Percentiles rank a stretch among this genome's conserved stretches.
phyloP scores from a whole-genome alignment of 2,888 invertebrate genomes.

The Laspeyria flexula region DNA sequence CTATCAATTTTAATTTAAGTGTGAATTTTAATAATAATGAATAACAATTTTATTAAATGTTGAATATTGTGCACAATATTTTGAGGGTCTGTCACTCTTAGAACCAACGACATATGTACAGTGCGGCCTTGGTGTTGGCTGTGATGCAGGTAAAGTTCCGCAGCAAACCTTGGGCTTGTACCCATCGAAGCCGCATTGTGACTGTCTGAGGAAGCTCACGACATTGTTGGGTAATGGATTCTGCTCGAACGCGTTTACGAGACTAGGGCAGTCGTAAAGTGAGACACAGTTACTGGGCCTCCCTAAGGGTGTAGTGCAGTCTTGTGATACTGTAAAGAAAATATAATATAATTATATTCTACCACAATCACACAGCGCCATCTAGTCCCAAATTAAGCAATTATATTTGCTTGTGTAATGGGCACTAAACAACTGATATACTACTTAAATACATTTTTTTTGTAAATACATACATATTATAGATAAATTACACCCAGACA shows the following conservation, averaged over 20 bases:
- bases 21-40: neutral
- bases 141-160: slow-evolving; percentile 58
- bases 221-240: slow-evolving; percentile 65
- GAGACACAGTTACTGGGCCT: slow-evolving; percentile 74
- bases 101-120: too few species aligned
- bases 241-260: slow-evolving; percentile 72
- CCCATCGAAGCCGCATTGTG: slow-evolving; percentile 84
- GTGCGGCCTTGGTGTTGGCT: slow-evolving; percentile 21
- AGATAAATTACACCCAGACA: too few species aligned
- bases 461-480: too few species aligned
- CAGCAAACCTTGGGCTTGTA: slow-evolving; percentile 84
- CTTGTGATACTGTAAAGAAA: too few species aligned
- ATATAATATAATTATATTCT: too few species aligned
- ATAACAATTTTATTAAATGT: neutral
- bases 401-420: too few species aligned
- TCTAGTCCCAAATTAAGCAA: too few species aligned
- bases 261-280: slow-evolving; percentile 74
- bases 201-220: slow-evolving; percentile 74
- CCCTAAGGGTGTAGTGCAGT: slow-evolving; percentile 43
- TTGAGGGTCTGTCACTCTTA: too few species aligned
- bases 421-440: too few species aligned
- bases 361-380: too few species aligned
- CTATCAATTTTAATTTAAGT: slow-evolving; percentile 1
- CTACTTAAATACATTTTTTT: too few species aligned
- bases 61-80: neutral